phyloP scores from a whole-genome alignment of 2,888 invertebrate species.

The Scrobipalpa atriplicella region DNA sequence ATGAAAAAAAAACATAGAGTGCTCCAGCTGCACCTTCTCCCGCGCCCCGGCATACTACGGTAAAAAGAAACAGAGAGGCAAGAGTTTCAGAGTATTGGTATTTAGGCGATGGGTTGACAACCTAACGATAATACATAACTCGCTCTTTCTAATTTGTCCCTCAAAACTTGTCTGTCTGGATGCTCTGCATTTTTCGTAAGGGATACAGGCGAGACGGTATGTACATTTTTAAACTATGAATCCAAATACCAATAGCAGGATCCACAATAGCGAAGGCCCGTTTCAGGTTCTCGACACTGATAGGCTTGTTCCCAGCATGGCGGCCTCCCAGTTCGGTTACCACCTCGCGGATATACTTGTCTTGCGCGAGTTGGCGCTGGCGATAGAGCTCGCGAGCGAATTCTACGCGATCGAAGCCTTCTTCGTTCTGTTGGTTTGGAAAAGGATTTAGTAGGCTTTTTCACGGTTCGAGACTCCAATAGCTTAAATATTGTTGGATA shows the following conservation, averaged over 20 bases:
- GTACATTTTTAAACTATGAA: too few relatives aligned
- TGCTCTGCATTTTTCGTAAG: too few relatives aligned
- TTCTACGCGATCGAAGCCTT: constrained; percentile 75
- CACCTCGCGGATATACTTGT: constrained; percentile 75
- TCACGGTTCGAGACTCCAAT: neutral
- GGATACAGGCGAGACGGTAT: too few relatives aligned
- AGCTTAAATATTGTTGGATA: too few relatives aligned
- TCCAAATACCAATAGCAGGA: constrained; percentile 62
- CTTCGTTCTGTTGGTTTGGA: constrained; percentile 61
- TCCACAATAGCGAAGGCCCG: constrained; percentile 74
- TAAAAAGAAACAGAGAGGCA: too few relatives aligned
- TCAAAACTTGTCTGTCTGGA: too few relatives aligned
- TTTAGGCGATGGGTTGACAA: too few relatives aligned
- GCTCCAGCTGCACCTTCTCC: too few relatives aligned
- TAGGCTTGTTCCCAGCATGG: constrained; percentile 44
- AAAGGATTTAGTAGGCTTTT: constrained; percentile 11
- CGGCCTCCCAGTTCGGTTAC: constrained; percentile 59
- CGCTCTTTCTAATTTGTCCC: too few relatives aligned
- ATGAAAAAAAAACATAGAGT: neutral
- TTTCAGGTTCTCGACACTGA: constrained; percentile 63
- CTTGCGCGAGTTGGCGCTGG: constrained; percentile 71
- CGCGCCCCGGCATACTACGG: too few relatives aligned
- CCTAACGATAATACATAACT: too few relatives aligned
- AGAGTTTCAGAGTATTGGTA: too few relatives aligned
- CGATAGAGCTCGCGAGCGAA: constrained; percentile 70